Evolutionary conservation across 2,113 vertebrate species (phyloP), one percentile per base, ranked within the genome.

Genomic region (Phylloscopus whistleri): DNA sequence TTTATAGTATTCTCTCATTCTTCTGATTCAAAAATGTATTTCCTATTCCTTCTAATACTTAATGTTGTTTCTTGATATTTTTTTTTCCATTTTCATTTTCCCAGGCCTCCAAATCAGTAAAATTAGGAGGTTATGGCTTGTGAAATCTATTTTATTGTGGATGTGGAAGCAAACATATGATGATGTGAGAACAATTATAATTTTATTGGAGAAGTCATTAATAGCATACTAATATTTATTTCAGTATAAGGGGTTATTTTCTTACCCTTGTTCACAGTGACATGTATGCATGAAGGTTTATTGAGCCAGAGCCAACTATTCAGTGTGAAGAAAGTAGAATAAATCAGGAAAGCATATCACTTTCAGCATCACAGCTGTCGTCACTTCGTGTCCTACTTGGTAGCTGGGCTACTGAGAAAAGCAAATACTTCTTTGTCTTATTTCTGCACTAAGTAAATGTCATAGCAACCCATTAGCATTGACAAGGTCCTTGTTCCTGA

Each of bases 351-450:
- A 82, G 28, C 41, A 49, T 87, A 60, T 82, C 67, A 64, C 78
- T 90, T 53, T n/a, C 39, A 80, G 31, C 56, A 74, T 73, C 85
- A 85, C 75, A 94, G 79, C 79, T 91, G 88, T 86, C 95, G 79
- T 92, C 59, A 86, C 72, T 73, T 88, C 6, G 15, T 69, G 55
- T 93, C 27, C 68, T 88, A 60, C 67, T 73, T 83, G 59, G 51
- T 93, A 91, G 48, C 85, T 92, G 75, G 43, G 85, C 67, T 90
- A 55, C 85, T 35, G 59, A 92, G 94, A 80, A 96, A 80, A 95
- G 79, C 27, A 96, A 95, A 95, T 84, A 88, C 30, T 83, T 75
- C 56, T 75, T 95, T 88, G 79, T 90, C 63, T 88, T 88, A 85
- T 73, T 88, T 93, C 79, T 90, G 14, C 46, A 58, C 46, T 86